phyloP scores from a whole-genome alignment of 2,797 vertebrate genomes.

The Acropternis orthonyx region DNA sequence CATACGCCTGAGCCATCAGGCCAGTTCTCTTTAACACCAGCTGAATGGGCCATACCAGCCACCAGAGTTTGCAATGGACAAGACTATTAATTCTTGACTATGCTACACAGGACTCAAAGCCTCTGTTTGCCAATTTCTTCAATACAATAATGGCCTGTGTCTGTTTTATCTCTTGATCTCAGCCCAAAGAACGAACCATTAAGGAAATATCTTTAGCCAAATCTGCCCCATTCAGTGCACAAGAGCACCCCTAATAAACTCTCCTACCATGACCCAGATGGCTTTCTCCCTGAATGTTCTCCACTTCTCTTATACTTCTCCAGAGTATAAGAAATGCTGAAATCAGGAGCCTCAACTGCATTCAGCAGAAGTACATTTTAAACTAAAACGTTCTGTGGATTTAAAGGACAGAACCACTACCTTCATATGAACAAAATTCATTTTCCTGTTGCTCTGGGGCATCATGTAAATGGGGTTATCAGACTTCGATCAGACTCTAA shows the following conservation, averaged over 20 bases:
- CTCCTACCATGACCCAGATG: not conserved
- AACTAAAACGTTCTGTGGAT: not conserved
- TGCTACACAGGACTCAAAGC: not conserved
- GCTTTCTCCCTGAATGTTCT: not conserved
- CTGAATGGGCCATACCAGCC: not conserved
- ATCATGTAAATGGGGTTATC: not conserved
- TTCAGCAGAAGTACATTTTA: not conserved
- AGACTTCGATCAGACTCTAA: not conserved
- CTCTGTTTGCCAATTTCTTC: not conserved
- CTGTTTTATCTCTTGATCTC: not conserved
- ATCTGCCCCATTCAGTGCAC: not conserved
- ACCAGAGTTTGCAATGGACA: not conserved
- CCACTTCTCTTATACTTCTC: not conserved
- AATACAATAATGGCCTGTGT: not conserved
- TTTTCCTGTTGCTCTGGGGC: not conserved
- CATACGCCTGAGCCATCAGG: not conserved
- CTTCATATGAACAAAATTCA: not conserved
- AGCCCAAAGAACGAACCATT: not conserved
- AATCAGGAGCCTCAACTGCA: not conserved
- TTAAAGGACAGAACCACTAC: not conserved
- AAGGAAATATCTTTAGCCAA: conserved; percentile 10
- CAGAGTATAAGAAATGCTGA: not conserved
- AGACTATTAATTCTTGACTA: not conserved
- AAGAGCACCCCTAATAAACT: not conserved
- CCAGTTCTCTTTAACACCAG: not conserved